phyloP scores from a whole-genome alignment of 2,113 vertebrate species.

The Macquaria australasica region DNA sequence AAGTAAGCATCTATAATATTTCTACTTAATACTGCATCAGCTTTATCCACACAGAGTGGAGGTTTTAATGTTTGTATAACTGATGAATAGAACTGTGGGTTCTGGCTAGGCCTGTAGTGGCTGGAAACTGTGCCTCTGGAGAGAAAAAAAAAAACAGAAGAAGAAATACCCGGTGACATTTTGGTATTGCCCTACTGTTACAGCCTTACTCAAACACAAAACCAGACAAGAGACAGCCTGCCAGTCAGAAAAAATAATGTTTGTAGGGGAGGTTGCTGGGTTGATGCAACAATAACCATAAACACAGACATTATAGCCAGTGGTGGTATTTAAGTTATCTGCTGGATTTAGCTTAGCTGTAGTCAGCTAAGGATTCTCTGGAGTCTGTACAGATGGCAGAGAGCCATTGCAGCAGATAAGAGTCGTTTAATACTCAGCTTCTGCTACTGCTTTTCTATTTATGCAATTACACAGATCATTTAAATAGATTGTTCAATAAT shows the following conservation, averaged over 20 bases:
- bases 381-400: slow-evolving; percentile 18
- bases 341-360: slow-evolving; percentile 26
- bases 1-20: slow-evolving; percentile 17
- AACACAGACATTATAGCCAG: slow-evolving; percentile 16
- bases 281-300: slow-evolving; percentile 40
- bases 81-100: not conserved
- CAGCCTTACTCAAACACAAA: slow-evolving; percentile 8
- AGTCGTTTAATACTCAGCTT: slow-evolving; percentile 8
- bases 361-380: slow-evolving; percentile 6
- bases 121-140: not conserved
- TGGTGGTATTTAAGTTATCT: slow-evolving; percentile 37
- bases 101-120: not conserved
- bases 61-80: slow-evolving; percentile 4
- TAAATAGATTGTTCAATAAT: slow-evolving; percentile 59
- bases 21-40: slow-evolving; percentile 20
- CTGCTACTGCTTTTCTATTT: slow-evolving; percentile 39
- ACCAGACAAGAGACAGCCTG: not conserved
- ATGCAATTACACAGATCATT: slow-evolving; percentile 31
- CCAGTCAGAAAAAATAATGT: not conserved
- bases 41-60: not conserved
- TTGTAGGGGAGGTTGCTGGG: not conserved
- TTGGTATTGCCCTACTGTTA: not conserved
- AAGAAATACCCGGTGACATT: not conserved
- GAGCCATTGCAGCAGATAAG: slow-evolving; percentile 40
- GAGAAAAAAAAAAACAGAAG: not conserved